A percentile compares a stretch with the other conserved stretches of the same genome.
Evolutionary conservation across 2,797 vertebrate species (phyloP).

Genomic region (Gephyroberyx darwinii): DNA sequence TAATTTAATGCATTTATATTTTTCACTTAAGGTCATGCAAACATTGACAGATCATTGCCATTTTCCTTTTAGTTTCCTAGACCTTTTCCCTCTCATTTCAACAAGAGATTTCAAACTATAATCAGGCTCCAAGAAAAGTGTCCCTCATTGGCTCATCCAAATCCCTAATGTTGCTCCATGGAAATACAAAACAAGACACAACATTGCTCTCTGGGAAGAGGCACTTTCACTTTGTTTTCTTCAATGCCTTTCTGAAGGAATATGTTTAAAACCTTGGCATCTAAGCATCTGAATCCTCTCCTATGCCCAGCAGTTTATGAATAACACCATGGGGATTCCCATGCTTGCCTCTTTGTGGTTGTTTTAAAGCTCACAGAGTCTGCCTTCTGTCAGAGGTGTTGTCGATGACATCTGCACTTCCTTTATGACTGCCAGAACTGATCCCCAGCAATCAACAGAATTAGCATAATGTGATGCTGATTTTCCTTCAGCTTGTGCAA

Average conservation of each 20-base stretch:
- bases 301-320: slow-evolving; percentile 8
- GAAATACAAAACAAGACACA: background rate
- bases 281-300: slow-evolving; percentile 14
- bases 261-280: slow-evolving; percentile 9
- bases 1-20: background rate
- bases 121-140: slow-evolving; percentile 21
- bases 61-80: background rate
- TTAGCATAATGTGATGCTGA: slow-evolving; percentile 38
- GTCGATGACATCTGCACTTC: slow-evolving; percentile 40
- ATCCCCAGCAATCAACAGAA: slow-evolving; percentile 27
- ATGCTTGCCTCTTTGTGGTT: slow-evolving; percentile 4
- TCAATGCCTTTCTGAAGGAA: slow-evolving; percentile 12
- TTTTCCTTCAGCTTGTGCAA: slow-evolving; percentile 8
- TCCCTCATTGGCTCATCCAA: slow-evolving; percentile 4
- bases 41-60: background rate
- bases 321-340: slow-evolving; percentile 3
- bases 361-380: slow-evolving; percentile 20
- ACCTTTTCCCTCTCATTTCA: background rate
- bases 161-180: background rate
- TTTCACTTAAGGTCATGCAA: slow-evolving; percentile 8
- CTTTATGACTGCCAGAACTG: slow-evolving; percentile 39
- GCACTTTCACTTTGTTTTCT: background rate
- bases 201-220: background rate
- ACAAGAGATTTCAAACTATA: background rate
- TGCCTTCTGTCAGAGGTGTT: slow-evolving; percentile 31